Base-by-base conservation (phyloP, 2,797 vertebrate species). In the Xiphorhynchus erythropygius region DNA sequence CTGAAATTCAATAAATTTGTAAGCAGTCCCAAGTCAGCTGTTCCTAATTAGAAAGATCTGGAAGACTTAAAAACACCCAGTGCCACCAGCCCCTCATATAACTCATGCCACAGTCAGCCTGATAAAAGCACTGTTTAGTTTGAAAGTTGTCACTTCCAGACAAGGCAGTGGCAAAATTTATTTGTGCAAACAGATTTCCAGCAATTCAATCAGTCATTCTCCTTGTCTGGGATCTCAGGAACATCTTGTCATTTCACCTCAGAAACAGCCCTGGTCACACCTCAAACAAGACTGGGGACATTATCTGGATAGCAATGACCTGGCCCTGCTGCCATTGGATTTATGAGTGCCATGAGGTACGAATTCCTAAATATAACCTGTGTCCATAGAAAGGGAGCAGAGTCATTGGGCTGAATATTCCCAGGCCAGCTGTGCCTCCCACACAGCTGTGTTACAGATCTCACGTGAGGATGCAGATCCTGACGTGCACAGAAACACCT, bases 401-500 rank as follows among this genome's bases (percentile, higher is more conserved):
- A 81, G 62, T 37, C 37, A 13, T 3, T 3, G 21, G 33, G 46
- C 11, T 24, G 33, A 56, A n/a, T 12, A 19, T 2, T 17, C 57
- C 65, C 5, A 5, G 13, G n/a, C 1, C 56, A 28, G 35, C 4
- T 0, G 0, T 9, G 4, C 11, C 8, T 9, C 27, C 37, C 5
- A 3, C 23, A 11, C 0, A 2, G 11, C 62, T 33, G 22, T 8
- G 1, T 4, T 41, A 23, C 5, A 37, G 17, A 59, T 5, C 4
- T 0, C 6, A 0, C 3, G 0, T 2, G 13, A 84, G 41, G 1
- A 33, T 2, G 12, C 59, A 56, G 9, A 60, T 5, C 23, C 28
- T 12, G 6, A 52, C 13, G 3, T 2, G 5, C 32, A 52, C 11
- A 5, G 49, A 50, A 67, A 52, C 0, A 1, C 49, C 13, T 46